phyloP scores from a whole-genome alignment of 2,797 vertebrate genomes.

The Rhinoraja longicauda region DNA sequence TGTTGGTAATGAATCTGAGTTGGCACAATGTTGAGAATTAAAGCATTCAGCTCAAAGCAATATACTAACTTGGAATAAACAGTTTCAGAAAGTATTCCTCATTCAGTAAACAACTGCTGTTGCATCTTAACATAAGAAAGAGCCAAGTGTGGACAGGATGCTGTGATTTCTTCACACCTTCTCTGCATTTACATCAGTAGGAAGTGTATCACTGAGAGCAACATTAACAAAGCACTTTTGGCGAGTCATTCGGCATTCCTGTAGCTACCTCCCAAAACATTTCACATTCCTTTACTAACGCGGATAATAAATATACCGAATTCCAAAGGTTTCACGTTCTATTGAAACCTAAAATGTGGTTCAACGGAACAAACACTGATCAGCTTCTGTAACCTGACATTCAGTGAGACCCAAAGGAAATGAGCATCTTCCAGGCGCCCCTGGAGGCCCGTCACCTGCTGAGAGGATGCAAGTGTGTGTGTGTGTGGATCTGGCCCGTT shows the following conservation, averaged over 20 bases:
- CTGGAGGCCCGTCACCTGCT: too few relatives aligned
- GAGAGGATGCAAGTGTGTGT: too few relatives aligned
- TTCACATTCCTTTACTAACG: neutral
- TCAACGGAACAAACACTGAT: neutral
- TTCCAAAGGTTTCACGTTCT: constrained; percentile 8
- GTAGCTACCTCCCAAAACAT: neutral
- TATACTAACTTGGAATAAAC: neutral
- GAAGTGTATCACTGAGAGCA: neutral
- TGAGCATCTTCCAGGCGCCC: too few relatives aligned
- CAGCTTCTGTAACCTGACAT: neutral
- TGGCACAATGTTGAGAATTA: too few relatives aligned
- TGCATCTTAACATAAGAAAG: constrained; percentile 23
- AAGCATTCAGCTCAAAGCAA: neutral
- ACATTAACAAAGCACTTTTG: neutral
- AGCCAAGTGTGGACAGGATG: neutral
- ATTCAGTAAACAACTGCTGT: neutral
- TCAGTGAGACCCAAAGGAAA: too few relatives aligned
- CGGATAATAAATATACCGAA: neutral
- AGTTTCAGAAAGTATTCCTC: neutral
- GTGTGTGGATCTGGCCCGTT: too few relatives aligned
- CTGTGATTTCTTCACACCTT: neutral
- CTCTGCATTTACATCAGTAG: neutral
- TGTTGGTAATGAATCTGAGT: too few relatives aligned
- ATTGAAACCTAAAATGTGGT: neutral
- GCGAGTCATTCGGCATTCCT: neutral